These are phyloP conservation scores for Hypotaenidia okinawae DNA, from an alignment of 2,797 vertebrate genomes.

Conservation along the genomic window DNA sequence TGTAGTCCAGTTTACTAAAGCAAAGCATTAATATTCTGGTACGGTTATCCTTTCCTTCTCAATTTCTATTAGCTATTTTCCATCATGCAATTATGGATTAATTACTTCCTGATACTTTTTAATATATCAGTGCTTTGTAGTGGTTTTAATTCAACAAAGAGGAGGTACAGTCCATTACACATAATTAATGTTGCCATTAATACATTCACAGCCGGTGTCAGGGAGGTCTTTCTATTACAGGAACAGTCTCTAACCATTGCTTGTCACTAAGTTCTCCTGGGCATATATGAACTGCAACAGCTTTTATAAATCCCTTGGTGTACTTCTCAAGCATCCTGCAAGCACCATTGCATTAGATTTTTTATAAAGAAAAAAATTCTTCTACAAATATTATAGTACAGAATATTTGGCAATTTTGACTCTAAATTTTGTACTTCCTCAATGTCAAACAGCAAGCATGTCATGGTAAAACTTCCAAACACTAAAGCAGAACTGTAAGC, in stretches of 20 bases:
- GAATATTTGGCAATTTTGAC: background rate
- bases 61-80: constrained; percentile 21
- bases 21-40: background rate
- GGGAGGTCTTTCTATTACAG: background rate
- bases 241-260: background rate
- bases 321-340: background rate
- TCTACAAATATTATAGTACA: background rate
- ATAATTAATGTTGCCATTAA: constrained; percentile 1
- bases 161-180: background rate
- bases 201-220: background rate
- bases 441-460: background rate
- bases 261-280: background rate
- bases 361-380: background rate
- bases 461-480: background rate
- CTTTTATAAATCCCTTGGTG: background rate
- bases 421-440: background rate
- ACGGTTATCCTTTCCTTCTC: background rate
- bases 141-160: background rate
- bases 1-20: background rate
- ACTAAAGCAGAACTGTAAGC: background rate
- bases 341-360: background rate
- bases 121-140: background rate
- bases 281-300: background rate
- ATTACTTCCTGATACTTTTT: constrained; percentile 22
- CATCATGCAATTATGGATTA: background rate